phyloP scores from a whole-genome alignment of 2,888 invertebrate genomes.

The Sesamia inferens region DNA sequence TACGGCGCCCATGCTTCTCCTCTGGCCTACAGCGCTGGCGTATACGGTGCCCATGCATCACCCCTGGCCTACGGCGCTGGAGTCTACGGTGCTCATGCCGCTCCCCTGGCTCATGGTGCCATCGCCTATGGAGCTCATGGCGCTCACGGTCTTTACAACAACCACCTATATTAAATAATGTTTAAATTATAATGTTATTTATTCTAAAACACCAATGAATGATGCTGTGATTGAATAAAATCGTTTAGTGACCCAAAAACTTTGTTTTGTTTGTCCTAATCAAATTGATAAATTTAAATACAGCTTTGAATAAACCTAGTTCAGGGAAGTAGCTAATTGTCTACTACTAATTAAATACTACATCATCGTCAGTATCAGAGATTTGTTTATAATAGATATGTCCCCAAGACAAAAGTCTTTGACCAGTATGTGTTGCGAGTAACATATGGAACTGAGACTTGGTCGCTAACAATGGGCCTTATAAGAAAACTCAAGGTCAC shows the following conservation, averaged over 20 bases:
- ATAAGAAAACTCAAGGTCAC: no score
- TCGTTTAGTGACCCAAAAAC: slow-evolving; percentile 37
- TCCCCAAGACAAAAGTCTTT: no score
- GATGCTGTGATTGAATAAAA: slow-evolving; percentile 72
- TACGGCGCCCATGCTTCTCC: slow-evolving; percentile 34
- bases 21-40: slow-evolving; percentile 20
- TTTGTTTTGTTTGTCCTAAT: neutral
- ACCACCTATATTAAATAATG: slow-evolving; percentile 67
- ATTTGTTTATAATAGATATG: no score
- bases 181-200: slow-evolving; percentile 61
- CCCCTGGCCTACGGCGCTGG: slow-evolving; percentile 44
- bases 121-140: slow-evolving; percentile 53
- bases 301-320: no score
- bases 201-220: slow-evolving; percentile 67
- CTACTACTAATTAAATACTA: no score
- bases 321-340: no score
- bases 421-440: no score
- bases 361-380: no score
- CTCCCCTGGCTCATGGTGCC: slow-evolving; percentile 58
- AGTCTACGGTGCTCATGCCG: slow-evolving; percentile 50
- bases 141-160: slow-evolving; percentile 52
- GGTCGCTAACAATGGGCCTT: no score
- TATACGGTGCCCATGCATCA: slow-evolving; percentile 31
- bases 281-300: no score
- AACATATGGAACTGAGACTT: no score